These are phyloP conservation scores for Diarsia dahlii DNA, from an alignment of 2,888 invertebrate species.

Conservation along the genomic window DNA sequence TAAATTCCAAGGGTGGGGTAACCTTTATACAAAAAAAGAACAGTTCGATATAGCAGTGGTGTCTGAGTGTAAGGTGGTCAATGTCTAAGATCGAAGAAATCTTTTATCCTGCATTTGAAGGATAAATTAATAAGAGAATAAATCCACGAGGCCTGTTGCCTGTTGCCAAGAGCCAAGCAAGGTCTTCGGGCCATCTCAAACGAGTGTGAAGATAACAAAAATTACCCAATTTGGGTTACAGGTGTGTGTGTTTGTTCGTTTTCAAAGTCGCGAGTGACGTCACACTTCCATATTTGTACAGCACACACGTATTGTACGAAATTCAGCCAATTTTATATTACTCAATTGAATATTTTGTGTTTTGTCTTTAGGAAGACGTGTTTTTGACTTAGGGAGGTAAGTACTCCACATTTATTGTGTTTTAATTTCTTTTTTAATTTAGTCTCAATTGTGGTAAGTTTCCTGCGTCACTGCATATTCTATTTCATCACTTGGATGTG, in stretches of 20 bases:
- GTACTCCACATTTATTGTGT: no score
- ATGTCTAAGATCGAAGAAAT: background rate
- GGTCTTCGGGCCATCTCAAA: slow-evolving; percentile 20
- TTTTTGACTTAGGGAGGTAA: background rate
- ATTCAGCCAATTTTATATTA: slow-evolving; percentile 27
- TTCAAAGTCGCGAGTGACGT: slow-evolving; percentile 63
- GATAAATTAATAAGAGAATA: background rate
- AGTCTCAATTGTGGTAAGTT: no score
- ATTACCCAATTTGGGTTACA: slow-evolving; percentile 64
- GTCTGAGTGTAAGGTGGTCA: background rate
- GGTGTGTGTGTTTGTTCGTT: slow-evolving; percentile 54
- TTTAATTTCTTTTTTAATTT: no score
- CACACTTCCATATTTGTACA: slow-evolving; percentile 43
- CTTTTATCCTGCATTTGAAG: background rate
- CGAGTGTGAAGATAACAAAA: slow-evolving; percentile 37
- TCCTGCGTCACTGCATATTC: background rate
- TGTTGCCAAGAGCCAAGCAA: slow-evolving; percentile 24
- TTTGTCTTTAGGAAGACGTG: background rate
- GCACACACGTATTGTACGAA: slow-evolving; percentile 22
- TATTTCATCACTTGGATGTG: background rate
- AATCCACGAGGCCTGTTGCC: slow-evolving; percentile 7
- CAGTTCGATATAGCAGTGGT: background rate
- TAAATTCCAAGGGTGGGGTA: no score
- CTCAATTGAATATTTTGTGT: background rate
- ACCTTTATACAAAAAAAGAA: no score